Base-by-base conservation (phyloP, 2,113 vertebrate genomes). In the Barnardius zonarius region DNA sequence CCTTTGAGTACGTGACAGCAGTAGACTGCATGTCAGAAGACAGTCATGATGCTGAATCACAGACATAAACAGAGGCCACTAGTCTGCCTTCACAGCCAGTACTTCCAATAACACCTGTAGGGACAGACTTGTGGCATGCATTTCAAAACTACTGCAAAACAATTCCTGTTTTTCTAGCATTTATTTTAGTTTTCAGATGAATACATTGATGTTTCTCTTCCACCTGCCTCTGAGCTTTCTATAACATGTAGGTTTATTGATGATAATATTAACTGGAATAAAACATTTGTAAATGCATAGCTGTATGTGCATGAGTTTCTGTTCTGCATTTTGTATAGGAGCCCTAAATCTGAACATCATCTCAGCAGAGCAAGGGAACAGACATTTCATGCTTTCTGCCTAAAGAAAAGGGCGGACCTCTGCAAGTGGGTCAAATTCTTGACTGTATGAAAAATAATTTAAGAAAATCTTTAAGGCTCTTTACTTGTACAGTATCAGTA, bases 121-220 rank as follows among this genome's bases (percentile, higher is more conserved):
- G 46, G 31, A 30, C 27, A 11, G 1, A 0, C 17, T 44, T 22
- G 49, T 70, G 59, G 1, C 13, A 15, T 8, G 30, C 0, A 0
- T 49, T 66, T 61, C n/a, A 27, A 55, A 48, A 20, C n/a, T 80
- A 57, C 59, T 66, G 59, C 14, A 35, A 46, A 93, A 48, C 12
- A 64, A n/a, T 73, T 72, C 39, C 57, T 52, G 7, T 3, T 57
- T 77, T 66, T 46, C 52, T 39, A 64, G 31, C 13, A 7, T 23
- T 54, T 64, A 43, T 54, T 83, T 83, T 27, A 1, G 15, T 49
- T 81, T 88, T 75, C 62, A 76, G 52, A 28, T 30, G 24, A 52
- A 52, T 51, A 10, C 35, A 13, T 33, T 12, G 11, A 17, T 0
- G 3, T 22, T 86, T 85, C 37, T 62, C 46, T 67, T 76, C 52